These are phyloP conservation scores for Pangasius krempfi DNA, from an alignment of 2,797 vertebrate genomes.

Conservation along the genomic window DNA sequence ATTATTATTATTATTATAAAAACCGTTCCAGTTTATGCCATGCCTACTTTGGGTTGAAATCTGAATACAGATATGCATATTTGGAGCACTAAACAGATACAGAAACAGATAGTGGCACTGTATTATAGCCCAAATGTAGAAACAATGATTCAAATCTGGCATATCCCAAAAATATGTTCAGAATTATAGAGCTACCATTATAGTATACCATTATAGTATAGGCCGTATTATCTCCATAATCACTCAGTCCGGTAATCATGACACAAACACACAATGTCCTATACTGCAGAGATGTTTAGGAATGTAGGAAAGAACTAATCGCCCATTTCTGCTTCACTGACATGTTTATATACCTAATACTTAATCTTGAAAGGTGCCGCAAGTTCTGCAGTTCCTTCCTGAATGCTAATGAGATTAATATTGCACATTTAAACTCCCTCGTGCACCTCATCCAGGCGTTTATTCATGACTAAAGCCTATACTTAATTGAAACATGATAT, in stretches of 20 bases:
- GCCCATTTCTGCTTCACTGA: background rate
- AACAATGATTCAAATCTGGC: background rate
- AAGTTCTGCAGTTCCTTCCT: background rate
- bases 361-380: background rate
- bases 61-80: too few relatives aligned
- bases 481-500: slow-evolving; percentile 58
- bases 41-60: too few relatives aligned
- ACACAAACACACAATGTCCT: background rate
- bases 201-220: too few relatives aligned
- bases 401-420: slow-evolving; percentile 11
- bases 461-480: slow-evolving; percentile 55
- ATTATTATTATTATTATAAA: too few relatives aligned
- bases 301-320: background rate
- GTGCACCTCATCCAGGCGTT: slow-evolving; percentile 21
- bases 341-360: background rate
- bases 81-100: background rate
- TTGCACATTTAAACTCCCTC: background rate
- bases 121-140: background rate
- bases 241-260: background rate
- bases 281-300: background rate
- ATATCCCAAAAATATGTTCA: background rate
- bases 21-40: too few relatives aligned
- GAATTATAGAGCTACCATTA: background rate
- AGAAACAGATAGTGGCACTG: background rate
- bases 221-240: background rate